phyloP scores from a whole-genome alignment of 2,113 vertebrate species.

The Bubo blakistoni region DNA sequence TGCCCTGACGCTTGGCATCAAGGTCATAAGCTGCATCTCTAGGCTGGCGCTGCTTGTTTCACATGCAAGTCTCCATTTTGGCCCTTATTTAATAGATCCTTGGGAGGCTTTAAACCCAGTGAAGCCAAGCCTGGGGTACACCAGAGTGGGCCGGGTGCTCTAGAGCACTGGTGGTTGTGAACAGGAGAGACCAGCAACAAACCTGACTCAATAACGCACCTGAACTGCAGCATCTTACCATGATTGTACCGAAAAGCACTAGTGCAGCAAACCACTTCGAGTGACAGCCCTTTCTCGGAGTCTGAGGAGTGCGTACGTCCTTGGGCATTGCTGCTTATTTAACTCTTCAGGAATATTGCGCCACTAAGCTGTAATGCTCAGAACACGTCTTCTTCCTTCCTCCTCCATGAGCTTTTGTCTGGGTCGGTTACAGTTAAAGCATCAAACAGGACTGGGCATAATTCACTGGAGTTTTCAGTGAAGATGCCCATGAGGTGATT shows the following conservation, averaged over 20 bases:
- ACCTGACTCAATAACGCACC: accelerated
- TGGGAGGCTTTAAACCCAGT: too few relatives aligned
- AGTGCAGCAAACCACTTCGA: too few relatives aligned
- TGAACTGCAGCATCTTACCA: not conserved
- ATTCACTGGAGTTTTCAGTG: not conserved
- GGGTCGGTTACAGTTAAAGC: not conserved
- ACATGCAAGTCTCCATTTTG: accelerated
- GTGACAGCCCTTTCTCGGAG: not conserved
- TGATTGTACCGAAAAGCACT: not conserved
- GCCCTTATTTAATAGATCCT: not conserved
- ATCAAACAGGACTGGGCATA: not conserved
- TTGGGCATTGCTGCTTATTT: not conserved
- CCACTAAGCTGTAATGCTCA: not conserved
- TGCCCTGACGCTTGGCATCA: accelerated
- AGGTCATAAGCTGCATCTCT: too few relatives aligned
- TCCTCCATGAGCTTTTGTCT: not conserved
- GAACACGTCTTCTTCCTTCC: not conserved
- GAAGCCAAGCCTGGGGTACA: too few relatives aligned
- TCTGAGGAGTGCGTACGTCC: not conserved
- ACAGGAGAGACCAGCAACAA: not conserved
- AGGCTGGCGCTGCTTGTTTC: not conserved
- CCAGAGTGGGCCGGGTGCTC: not conserved
- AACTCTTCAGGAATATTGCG: not conserved
- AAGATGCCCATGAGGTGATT: not conserved
- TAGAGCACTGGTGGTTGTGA: accelerated